Conservation (phyloP, 2,888 invertebrate species). For the Cephalotes varians region DNA sequence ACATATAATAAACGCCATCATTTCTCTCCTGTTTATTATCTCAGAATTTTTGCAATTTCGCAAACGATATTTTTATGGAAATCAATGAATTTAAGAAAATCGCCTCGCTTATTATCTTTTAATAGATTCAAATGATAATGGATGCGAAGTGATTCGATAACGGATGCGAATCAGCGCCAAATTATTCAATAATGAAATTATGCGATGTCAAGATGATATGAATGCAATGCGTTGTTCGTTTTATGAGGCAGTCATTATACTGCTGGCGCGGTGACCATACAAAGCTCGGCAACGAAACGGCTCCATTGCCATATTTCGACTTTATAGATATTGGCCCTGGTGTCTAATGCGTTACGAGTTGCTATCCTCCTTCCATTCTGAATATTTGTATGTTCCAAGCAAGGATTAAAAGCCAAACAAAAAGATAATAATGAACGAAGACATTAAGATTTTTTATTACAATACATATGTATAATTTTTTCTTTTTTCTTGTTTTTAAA, state of each 20-base stretch:
- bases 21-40: neutral
- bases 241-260: slow-evolving; percentile 73
- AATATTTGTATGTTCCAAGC: slow-evolving; percentile 67
- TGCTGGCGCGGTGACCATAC: slow-evolving; percentile 63
- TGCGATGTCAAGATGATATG: slow-evolving; percentile 63
- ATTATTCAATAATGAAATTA: slow-evolving; percentile 62
- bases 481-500: neutral
- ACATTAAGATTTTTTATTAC: neutral
- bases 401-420: slow-evolving; percentile 44
- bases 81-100: neutral
- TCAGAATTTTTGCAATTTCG: neutral
- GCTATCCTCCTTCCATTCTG: slow-evolving; percentile 74
- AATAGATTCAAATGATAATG: no score
- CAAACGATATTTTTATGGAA: neutral
- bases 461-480: neutral
- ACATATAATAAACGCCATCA: no score
- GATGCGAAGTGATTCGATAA: neutral
- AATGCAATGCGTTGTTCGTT: slow-evolving; percentile 70
- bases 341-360: slow-evolving; percentile 56
- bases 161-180: neutral
- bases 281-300: slow-evolving; percentile 53
- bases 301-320: slow-evolving; percentile 21
- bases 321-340: slow-evolving; percentile 32
- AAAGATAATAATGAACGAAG: neutral
- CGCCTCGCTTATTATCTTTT: neutral